Conservation (phyloP, 1,140 invertebrate genomes). For the Battus philenor region DNA sequence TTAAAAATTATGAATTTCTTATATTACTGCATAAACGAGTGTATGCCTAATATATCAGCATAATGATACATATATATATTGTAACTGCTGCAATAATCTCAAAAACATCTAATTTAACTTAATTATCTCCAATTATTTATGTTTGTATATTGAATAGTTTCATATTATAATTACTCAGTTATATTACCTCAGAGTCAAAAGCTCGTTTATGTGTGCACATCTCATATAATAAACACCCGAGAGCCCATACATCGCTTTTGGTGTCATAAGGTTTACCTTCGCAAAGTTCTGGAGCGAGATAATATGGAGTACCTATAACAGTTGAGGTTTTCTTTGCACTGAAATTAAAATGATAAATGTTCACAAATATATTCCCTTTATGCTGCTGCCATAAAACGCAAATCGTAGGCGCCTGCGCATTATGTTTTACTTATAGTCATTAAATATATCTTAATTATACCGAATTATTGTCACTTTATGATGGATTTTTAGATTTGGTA, state of each 20-base stretch:
- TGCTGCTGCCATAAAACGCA: background rate
- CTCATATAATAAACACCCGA: conserved; percentile 91
- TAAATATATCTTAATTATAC: background rate
- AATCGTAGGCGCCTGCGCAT: background rate
- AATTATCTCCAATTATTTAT: too few species aligned
- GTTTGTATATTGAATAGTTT: too few species aligned
- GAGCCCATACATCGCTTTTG: conserved; percentile 90
- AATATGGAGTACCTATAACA: conserved; percentile 88
- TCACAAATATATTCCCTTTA: too few species aligned
- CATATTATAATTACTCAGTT: background rate
- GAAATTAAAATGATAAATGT: too few species aligned
- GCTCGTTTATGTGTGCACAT: conserved; percentile 77
- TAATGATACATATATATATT: too few species aligned
- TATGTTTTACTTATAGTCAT: background rate
- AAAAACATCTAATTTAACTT: too few species aligned
- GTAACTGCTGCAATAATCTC: too few species aligned
- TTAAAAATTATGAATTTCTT: too few species aligned
- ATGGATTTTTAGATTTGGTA: too few species aligned
- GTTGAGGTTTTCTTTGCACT: conserved; percentile 75
- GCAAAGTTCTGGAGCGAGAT: conserved; percentile 91
- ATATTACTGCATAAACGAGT: too few species aligned
- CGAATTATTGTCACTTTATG: background rate
- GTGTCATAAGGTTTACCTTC: conserved; percentile 83
- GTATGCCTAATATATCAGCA: too few species aligned
- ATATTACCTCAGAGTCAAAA: conserved; percentile 75